These are phyloP conservation scores for Zingel zingel DNA, from an alignment of 2,113 vertebrate genomes.

Conservation along the genomic window DNA sequence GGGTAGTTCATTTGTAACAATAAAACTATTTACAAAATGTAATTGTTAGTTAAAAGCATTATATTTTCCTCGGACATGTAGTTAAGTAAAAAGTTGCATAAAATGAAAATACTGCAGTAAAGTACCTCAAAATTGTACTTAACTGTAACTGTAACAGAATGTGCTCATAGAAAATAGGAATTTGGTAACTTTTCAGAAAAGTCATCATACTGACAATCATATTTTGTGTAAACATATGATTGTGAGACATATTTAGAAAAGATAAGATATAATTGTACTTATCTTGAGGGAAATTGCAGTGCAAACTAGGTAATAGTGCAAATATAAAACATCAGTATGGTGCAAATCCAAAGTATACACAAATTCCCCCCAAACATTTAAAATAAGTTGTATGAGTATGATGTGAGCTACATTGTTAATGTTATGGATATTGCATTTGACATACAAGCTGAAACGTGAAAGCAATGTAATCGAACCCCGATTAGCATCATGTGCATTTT, in stretches of 20 bases:
- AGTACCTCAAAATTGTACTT: not conserved
- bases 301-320: too few relatives aligned
- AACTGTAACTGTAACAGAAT: not conserved
- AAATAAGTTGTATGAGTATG: not conserved
- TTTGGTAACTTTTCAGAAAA: too few relatives aligned
- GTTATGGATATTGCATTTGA: not conserved
- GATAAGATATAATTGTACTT: too few relatives aligned
- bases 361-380: not conserved
- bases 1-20: too few relatives aligned
- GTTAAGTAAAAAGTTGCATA: not conserved
- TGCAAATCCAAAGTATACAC: not conserved
- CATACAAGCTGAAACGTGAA: not conserved
- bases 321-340: not conserved
- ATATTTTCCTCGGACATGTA: not conserved
- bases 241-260: too few relatives aligned
- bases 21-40: too few relatives aligned
- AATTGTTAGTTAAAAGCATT: not conserved
- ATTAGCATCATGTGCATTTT: conserved; percentile 73
- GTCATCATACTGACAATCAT: too few relatives aligned
- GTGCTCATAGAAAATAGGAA: not conserved
- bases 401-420: not conserved
- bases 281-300: too few relatives aligned
- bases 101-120: not conserved
- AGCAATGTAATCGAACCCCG: conserved; percentile 25
- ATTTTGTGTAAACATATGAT: too few relatives aligned